Conservation (phyloP, 1,140 invertebrate species). For the Arion vulgaris region DNA sequence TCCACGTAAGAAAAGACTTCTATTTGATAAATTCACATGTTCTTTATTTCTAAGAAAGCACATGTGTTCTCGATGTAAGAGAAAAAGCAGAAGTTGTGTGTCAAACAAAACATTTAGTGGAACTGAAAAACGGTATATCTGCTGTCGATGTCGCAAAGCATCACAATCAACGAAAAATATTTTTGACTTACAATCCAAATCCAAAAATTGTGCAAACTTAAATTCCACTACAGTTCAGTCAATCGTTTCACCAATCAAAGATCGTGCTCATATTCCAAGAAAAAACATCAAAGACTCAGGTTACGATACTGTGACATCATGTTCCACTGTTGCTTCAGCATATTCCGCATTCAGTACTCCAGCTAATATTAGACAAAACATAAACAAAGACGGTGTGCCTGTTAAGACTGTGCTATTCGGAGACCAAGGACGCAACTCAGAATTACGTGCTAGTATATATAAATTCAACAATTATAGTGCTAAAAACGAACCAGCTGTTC, state of each 20-base stretch:
- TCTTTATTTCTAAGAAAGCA: conserved; percentile 34
- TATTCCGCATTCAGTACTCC: conserved; percentile 26
- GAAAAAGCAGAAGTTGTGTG: conserved; percentile 28
- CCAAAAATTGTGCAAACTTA: background rate
- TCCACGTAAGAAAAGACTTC: background rate
- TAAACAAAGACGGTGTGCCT: background rate
- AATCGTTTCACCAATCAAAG: background rate
- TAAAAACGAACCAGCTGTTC: background rate
- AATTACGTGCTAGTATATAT: background rate
- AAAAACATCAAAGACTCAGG: conserved; percentile 30
- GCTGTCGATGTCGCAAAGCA: conserved; percentile 14
- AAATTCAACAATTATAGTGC: background rate
- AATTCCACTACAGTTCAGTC: background rate
- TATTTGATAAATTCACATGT: conserved; percentile 29
- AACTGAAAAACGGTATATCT: conserved; percentile 31
- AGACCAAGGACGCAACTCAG: background rate
- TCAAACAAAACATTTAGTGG: conserved; percentile 24
- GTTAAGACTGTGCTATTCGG: background rate
- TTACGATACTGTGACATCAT: conserved; percentile 36
- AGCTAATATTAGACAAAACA: background rate
- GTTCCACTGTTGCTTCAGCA: conserved; percentile 28
- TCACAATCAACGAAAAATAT: conserved; percentile 3
- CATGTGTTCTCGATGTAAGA: conserved; percentile 25
- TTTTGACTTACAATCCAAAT: background rate
- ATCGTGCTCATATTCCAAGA: background rate